Percentiles rank a stretch among this genome's conserved stretches.
Conservation (phyloP, 2,888 invertebrate species). For the Endomychus coccineus region DNA sequence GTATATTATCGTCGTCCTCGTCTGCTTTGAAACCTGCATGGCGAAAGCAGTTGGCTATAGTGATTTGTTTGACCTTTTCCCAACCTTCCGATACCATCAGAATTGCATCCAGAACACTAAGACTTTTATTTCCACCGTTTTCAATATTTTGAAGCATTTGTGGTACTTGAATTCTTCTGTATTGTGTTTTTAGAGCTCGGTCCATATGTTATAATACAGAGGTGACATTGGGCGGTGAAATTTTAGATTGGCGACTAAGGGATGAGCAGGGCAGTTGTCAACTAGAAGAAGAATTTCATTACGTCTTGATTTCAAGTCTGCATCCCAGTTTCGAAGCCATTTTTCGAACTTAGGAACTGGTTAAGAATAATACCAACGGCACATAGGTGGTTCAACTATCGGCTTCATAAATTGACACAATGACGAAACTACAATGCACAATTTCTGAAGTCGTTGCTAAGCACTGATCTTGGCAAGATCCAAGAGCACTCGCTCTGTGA, state of each 20-base stretch:
- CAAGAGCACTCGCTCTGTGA: no score
- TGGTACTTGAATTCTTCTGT: constrained; percentile 14
- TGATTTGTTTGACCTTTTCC: constrained; percentile 26
- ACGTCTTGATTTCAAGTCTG: constrained; percentile 23
- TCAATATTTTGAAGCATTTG: constrained; percentile 10
- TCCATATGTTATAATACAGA: constrained; percentile 20
- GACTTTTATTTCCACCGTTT: constrained; percentile 9
- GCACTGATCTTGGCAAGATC: no score
- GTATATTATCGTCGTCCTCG: constrained; percentile 22
- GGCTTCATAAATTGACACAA: no score
- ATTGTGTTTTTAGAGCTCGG: constrained; percentile 23
- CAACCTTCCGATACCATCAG: constrained; percentile 28
- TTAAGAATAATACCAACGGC: no score
- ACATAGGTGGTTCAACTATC: no score
- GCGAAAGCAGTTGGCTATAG: constrained; percentile 26
- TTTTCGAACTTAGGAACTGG: no score
- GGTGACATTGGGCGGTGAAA: constrained; percentile 28
- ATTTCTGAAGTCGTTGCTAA: no score
- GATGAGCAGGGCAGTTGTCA: constrained; percentile 32
- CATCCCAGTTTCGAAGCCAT: constrained; percentile 25
- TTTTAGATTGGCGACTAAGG: constrained; percentile 16
- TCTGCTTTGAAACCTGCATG: constrained; percentile 29
- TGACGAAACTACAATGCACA: no score
- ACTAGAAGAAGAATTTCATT: constrained; percentile 31
- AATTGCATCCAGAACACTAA: constrained; percentile 27